phyloP scores from a whole-genome alignment of 2,888 invertebrate genomes.

The Mimumesa dahlbomi region DNA sequence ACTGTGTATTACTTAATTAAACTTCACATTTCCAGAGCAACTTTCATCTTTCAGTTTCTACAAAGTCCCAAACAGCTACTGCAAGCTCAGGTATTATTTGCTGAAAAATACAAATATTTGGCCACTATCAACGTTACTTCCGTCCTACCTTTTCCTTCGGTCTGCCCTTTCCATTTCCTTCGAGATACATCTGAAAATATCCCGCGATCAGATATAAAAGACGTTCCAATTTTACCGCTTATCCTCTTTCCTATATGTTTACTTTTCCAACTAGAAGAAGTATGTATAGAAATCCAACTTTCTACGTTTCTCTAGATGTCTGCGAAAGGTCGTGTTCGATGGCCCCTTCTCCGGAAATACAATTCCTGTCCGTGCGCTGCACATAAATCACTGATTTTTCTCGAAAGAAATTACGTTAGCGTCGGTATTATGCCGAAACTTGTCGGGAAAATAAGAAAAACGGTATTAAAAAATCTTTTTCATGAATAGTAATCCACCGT shows the following conservation, averaged over 20 bases:
- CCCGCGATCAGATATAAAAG: constrained; percentile 42
- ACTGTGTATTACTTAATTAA: too few species aligned
- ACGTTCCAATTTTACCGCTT: constrained; percentile 13
- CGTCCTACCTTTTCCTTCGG: background rate
- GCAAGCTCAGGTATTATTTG: constrained; percentile 22
- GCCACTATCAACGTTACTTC: constrained; percentile 3
- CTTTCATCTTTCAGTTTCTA: too few species aligned
- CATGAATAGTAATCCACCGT: too few species aligned
- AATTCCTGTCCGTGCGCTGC: too few species aligned
- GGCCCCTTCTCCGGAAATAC: too few species aligned
- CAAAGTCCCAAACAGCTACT: constrained; percentile 7
- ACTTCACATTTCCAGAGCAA: too few species aligned
- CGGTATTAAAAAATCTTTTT: too few species aligned
- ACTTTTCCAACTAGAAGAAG: constrained; percentile 18
- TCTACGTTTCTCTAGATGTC: constrained; percentile 11
- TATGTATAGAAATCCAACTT: background rate
- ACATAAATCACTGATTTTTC: too few species aligned
- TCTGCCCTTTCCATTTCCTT: constrained; percentile 8
- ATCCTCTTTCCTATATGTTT: constrained; percentile 23
- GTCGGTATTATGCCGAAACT: too few species aligned
- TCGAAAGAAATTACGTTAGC: too few species aligned
- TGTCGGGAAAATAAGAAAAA: too few species aligned
- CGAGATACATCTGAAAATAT: constrained; percentile 34
- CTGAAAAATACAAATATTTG: constrained; percentile 35
- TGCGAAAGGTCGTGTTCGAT: constrained; percentile 9